Percentiles rank a stretch among this genome's conserved stretches.
These are phyloP conservation scores for Spodoptera litura DNA, from an alignment of 1,140 invertebrate genomes.

Conservation along the genomic window DNA sequence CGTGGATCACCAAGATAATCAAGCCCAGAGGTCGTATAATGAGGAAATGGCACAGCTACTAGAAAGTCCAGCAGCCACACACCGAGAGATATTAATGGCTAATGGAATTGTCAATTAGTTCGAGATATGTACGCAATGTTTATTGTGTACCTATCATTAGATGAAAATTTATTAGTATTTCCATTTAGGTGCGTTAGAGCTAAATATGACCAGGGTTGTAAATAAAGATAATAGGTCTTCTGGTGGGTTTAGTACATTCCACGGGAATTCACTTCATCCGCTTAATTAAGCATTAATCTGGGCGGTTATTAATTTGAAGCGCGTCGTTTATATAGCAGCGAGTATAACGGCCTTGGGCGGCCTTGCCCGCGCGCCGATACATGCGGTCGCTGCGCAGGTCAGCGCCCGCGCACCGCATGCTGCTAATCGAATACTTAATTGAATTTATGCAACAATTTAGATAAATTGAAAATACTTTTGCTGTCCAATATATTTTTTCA, in stretches of 20 bases:
- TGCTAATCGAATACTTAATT: constrained; percentile 54
- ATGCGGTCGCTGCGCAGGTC: constrained; percentile 51
- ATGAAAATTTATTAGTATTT: constrained; percentile 22
- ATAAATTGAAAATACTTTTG: constrained; percentile 15
- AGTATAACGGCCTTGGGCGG: constrained; percentile 64
- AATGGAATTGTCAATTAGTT: constrained; percentile 35
- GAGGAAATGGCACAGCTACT: constrained; percentile 25
- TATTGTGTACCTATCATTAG: constrained; percentile 14
- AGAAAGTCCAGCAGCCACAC: constrained; percentile 17
- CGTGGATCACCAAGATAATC: constrained; percentile 12
- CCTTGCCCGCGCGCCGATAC: constrained; percentile 57
- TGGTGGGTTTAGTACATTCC: too few species aligned
- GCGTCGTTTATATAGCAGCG: constrained; percentile 37
- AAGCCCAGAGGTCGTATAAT: constrained; percentile 14
- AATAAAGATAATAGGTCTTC: background rate
- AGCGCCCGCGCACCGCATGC: constrained; percentile 53
- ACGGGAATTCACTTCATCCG: too few species aligned
- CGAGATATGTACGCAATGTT: background rate
- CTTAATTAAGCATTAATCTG: background rate
- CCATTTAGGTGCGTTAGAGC: background rate
- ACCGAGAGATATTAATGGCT: constrained; percentile 31
- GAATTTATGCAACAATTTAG: constrained; percentile 51
- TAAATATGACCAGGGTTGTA: background rate
- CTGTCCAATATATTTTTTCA: constrained; percentile 21
- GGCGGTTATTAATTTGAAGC: constrained; percentile 37